Evolutionary conservation across 2,113 vertebrate genomes (phyloP), one percentile per base, ranked within the genome.

Genomic region (Naja naja): DNA sequence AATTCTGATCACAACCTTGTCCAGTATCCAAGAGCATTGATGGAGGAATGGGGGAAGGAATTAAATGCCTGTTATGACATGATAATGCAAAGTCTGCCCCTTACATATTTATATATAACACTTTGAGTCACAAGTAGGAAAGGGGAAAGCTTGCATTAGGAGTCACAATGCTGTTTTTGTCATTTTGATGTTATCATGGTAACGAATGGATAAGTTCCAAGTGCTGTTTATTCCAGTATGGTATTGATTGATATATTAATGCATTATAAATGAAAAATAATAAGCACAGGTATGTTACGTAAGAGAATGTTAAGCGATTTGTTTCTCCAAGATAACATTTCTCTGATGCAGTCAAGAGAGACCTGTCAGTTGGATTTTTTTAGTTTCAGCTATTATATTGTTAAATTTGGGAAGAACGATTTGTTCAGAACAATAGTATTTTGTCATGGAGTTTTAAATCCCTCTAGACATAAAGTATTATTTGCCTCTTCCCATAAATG

Each of bases 401-500:
- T 81, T 52, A 94, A 91, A 92, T 43, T 34, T 89, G 87, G 60
- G 55, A 91, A 45, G 18, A 39, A 85, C 7, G 12, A 74, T 47
- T 93, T 5, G 69, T 91, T 74, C 85, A 74, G 47, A 87, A 69
- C 89, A 87, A 91, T 3, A 23, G 34, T 34, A 88, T n/a, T 39
- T 20, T n/a, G 60, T 47, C 58, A 89, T 90, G 92, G 93, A 92
- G 64, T 60, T 87, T 93, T 93, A 96, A 94, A 94, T 93, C 93
- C 93, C 91, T 85, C 91, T 92, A 94, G 92, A 94, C 90, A 91
- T 85, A 49, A 81, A 0, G 0, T 92, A 58, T 90, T 91, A 92
- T 0, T 64, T 90, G 94, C 93, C 94, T 94, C 88, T 90, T 88
- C 87, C 94, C 96, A 96, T 95, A 95, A 95, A 95, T 95, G 95